phyloP scores from a whole-genome alignment of 2,888 invertebrate genomes.

The Drosophila tripunctata region DNA sequence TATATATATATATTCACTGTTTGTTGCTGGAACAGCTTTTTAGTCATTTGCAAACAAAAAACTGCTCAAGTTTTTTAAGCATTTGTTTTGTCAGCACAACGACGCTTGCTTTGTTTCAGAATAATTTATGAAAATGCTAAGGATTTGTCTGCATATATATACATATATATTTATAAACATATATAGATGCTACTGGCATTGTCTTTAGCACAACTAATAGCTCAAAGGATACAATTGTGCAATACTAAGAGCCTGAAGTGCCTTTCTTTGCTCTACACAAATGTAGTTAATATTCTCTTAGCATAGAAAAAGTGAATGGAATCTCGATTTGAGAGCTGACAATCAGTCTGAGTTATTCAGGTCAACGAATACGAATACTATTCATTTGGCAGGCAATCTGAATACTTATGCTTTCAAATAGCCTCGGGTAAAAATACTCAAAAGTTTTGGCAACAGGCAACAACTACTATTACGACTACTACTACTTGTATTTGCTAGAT shows the following conservation, averaged over 20 bases:
- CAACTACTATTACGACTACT: no score
- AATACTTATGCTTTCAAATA: conserved; percentile 31
- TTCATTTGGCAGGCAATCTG: conserved; percentile 18
- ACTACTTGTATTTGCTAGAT: conserved; percentile 62
- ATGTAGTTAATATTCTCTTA: conserved; percentile 49
- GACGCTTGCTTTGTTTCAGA: conserved; percentile 26
- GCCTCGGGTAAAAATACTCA: conserved; percentile 41
- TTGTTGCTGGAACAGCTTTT: background rate
- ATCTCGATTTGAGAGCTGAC: conserved; percentile 23
- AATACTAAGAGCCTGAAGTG: conserved; percentile 10
- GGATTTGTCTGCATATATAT: no score
- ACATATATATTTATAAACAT: conserved; percentile 28
- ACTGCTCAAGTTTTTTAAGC: conserved; percentile 10
- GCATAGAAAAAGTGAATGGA: conserved; percentile 26
- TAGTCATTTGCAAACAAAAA: conserved; percentile 7
- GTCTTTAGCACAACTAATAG: conserved; percentile 49
- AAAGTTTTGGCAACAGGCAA: conserved; percentile 64
- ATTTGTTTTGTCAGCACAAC: conserved; percentile 28
- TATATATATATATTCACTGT: conserved; percentile 13
- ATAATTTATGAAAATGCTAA: conserved; percentile 67
- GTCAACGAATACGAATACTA: conserved; percentile 19
- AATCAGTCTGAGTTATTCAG: conserved; percentile 31
- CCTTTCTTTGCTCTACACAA: conserved; percentile 8
- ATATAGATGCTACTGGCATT: conserved; percentile 42
- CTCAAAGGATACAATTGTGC: conserved; percentile 45